These are phyloP conservation scores for Chouioia cunea DNA, from an alignment of 2,888 invertebrate species.

Conservation along the genomic window DNA sequence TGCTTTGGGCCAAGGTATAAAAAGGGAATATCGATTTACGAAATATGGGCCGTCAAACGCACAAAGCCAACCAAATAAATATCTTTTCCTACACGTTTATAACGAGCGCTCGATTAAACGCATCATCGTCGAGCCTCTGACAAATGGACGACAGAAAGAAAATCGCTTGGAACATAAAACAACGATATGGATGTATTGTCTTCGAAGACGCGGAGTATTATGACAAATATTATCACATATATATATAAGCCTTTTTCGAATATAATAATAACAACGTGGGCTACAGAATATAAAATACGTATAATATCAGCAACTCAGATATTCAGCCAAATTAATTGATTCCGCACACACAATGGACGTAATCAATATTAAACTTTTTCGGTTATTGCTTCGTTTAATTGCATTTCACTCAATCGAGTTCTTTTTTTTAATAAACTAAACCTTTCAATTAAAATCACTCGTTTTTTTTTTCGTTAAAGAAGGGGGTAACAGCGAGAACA, in stretches of 20 bases:
- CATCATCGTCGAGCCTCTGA: constrained; percentile 33
- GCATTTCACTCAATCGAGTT: too few species aligned
- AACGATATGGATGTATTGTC: background rate
- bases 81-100: background rate
- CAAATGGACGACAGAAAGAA: constrained; percentile 46
- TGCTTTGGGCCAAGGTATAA: background rate
- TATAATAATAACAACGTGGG: too few species aligned
- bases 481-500: too few species aligned
- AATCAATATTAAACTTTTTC: too few species aligned
- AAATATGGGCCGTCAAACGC: background rate
- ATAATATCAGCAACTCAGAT: too few species aligned
- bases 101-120: constrained; percentile 36
- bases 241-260: too few species aligned
- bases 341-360: too few species aligned
- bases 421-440: too few species aligned
- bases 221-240: too few species aligned
- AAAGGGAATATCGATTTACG: background rate
- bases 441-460: background rate
- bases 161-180: constrained; percentile 22
- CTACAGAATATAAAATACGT: too few species aligned
- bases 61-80: background rate
- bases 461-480: background rate
- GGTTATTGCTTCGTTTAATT: background rate
- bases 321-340: too few species aligned
- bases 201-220: background rate